Conservation (phyloP, 2,797 vertebrate species). For the Phalanger gymnotis region DNA sequence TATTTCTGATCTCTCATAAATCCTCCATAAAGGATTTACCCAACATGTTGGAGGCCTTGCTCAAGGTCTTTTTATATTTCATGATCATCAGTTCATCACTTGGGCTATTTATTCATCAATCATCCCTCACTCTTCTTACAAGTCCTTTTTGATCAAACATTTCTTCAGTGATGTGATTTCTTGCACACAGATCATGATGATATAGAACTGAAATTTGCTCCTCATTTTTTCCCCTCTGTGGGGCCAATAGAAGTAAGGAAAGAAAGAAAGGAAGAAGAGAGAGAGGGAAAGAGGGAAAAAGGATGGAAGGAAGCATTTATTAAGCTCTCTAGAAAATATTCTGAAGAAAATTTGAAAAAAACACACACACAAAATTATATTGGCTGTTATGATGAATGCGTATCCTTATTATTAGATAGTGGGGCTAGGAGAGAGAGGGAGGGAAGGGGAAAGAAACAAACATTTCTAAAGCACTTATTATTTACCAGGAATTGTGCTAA, state of each 20-base stretch:
- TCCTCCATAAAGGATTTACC: not conserved
- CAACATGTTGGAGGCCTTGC: not conserved
- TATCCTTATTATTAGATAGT: not conserved
- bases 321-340: conserved; percentile 59
- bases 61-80: conserved; percentile 8
- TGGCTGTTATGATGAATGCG: not conserved
- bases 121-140: not conserved
- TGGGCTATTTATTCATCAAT: not conserved
- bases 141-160: not conserved
- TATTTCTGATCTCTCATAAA: not conserved
- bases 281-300: too few relatives aligned
- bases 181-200: not conserved
- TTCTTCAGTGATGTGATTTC: not conserved
- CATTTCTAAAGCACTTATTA: not conserved
- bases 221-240: not conserved
- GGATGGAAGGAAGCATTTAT: not conserved
- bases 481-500: not conserved
- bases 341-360: not conserved
- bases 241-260: not conserved
- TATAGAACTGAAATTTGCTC: not conserved
- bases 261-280: not conserved
- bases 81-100: not conserved
- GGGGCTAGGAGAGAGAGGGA: too few relatives aligned
- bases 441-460: not conserved
- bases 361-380: not conserved